Evolutionary conservation across 2,113 vertebrate species (phyloP), one percentile per base, ranked within the genome.

Genomic region (Rafetus swinhoei): DNA sequence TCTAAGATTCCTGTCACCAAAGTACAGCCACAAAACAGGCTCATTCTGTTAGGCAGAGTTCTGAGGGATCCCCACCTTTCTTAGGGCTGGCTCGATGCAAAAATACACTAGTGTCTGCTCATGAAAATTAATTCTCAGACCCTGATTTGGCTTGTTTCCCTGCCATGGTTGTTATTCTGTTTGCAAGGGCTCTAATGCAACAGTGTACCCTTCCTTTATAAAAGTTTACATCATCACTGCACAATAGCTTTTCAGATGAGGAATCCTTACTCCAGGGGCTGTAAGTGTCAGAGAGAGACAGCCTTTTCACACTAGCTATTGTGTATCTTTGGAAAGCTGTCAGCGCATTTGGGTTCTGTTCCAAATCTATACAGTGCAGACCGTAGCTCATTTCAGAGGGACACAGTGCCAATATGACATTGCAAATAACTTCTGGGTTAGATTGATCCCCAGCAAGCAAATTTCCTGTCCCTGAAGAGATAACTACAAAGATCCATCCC

Each of bases 201-300:
- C 6, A 88, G 57, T 59, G 94, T 81, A 79, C 77, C 27, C 62
- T 87, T 86, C 82, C 69, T 56, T 15, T 91, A 85, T 77, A 83
- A 84, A 65, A 62, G 59, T 80, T 90, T 77, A 59, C 82, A 85
- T 72, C 57, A 55, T 79, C 59, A 74, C 92, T 95, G 81, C 85
- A 79, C 35, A 90, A 55, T 52, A 89, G 90, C 85, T 74, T 88
- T 84, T 90, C 81, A 85, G 72, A 86, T 0, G 0, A 39, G 92
- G 81, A 77, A 79, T 85, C 84, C 55, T 74, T 92, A 92, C 86
- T 84, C 74, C 88, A 96, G 94, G 35, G 82, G 94, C 92, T 82
- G 81, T 65, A 90, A 94, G 92, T 74, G 91, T 59, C 88, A 25
- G 52, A 77, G 88, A 79, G 39, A 72, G 79, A 3, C 16, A 72